Percentiles rank a stretch among this genome's conserved stretches.
Conservation (phyloP, 2,888 invertebrate species). For the Argyra leucocephala region DNA sequence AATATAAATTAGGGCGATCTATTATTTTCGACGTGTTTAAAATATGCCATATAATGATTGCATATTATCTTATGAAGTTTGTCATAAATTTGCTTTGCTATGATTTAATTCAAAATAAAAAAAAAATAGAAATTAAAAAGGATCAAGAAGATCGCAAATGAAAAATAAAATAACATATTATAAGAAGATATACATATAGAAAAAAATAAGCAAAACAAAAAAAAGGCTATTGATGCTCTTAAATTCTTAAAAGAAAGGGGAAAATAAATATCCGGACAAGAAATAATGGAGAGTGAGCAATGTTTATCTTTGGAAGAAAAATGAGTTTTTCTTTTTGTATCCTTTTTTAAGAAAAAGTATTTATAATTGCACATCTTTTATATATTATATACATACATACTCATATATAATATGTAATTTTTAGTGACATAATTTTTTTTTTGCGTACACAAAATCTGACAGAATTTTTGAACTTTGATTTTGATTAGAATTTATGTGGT, state of each 20-base stretch:
- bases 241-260: neutral
- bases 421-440: too few relatives aligned
- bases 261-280: neutral
- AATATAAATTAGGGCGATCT: constrained; percentile 11
- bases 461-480: neutral
- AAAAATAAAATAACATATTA: too few relatives aligned
- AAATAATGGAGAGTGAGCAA: neutral
- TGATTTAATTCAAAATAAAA: too few relatives aligned
- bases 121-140: neutral
- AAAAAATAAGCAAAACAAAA: neutral
- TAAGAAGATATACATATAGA: neutral
- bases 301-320: neutral
- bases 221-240: neutral
- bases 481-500: constrained; percentile 2
- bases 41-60: constrained; percentile 3
- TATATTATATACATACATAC: too few relatives aligned
- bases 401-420: too few relatives aligned
- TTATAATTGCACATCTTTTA: too few relatives aligned
- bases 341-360: neutral
- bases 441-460: neutral
- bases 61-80: neutral
- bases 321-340: neutral
- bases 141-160: neutral
- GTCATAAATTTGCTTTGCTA: too few relatives aligned
- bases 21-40: constrained; percentile 7